phyloP scores from a whole-genome alignment of 2,888 invertebrate genomes.

The Salticus scenicus region DNA sequence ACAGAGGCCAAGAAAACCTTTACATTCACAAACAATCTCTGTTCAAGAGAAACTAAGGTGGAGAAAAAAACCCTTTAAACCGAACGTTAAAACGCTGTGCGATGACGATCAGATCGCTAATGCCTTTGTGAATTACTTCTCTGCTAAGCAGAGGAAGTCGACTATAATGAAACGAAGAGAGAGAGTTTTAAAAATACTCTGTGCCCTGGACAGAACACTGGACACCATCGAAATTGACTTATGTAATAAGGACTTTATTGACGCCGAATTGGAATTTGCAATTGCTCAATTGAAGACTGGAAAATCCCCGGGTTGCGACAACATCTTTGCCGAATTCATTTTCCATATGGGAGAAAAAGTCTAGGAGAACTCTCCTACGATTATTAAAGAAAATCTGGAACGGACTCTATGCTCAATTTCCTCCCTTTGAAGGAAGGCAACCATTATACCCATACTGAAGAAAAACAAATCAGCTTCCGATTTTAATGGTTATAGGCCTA shows the following conservation, averaged over 20 bases:
- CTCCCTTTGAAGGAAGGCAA: slow-evolving; percentile 10
- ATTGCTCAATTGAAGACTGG: slow-evolving; percentile 9
- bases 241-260: slow-evolving; percentile 14
- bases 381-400: slow-evolving; percentile 39
- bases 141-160: slow-evolving; percentile 20
- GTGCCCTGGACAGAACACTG: background rate
- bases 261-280: background rate
- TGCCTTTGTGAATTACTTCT: slow-evolving; percentile 17
- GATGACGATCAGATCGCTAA: slow-evolving; percentile 8
- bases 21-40: slow-evolving; percentile 22
- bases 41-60: background rate
- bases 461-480: no score
- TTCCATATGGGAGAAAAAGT: slow-evolving; percentile 24
- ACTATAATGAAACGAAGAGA: slow-evolving; percentile 11
- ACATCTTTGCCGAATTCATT: slow-evolving; percentile 18
- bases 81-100: background rate
- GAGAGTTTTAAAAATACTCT: background rate
- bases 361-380: slow-evolving; percentile 6
- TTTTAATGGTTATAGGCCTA: no score
- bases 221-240: background rate
- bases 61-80: slow-evolving; percentile 17
- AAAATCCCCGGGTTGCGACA: slow-evolving; percentile 13
- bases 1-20: slow-evolving; percentile 18
- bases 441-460: no score
- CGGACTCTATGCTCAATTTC: background rate